phyloP scores from a whole-genome alignment of 1,140 invertebrate species.

The Sinella curviseta region DNA sequence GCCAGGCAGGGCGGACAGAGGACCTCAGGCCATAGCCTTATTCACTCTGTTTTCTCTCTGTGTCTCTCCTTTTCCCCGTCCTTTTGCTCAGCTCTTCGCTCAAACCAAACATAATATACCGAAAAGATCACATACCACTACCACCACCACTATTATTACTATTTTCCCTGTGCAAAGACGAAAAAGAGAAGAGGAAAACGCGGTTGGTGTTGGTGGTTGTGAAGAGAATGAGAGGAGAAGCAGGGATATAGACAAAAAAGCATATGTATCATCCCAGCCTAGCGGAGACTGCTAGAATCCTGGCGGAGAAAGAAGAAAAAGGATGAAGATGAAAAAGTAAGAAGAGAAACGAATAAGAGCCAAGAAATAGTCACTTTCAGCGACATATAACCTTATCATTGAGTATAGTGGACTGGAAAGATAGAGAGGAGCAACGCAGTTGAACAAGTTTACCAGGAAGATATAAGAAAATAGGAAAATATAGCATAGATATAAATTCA shows the following conservation, averaged over 20 bases:
- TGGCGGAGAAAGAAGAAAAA: not conserved
- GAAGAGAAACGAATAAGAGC: not conserved
- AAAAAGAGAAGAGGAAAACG: not conserved
- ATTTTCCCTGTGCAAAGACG: not conserved
- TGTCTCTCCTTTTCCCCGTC: no score
- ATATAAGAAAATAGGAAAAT: not conserved
- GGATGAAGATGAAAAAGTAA: not conserved
- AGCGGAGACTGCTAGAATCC: not conserved
- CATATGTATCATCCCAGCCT: not conserved
- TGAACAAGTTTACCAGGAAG: no score
- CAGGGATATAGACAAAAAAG: not conserved
- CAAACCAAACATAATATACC: not conserved
- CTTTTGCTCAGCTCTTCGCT: not conserved
- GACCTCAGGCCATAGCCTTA: slow-evolving; percentile 1
- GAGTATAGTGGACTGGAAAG: no score
- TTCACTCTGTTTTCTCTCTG: not conserved
- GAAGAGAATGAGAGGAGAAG: not conserved
- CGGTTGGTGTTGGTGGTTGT: not conserved
- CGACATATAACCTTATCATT: not conserved
- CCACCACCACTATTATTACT: not conserved
- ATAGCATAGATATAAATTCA: not conserved
- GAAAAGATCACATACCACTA: not conserved
- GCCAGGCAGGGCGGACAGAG: not conserved
- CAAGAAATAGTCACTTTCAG: slow-evolving; percentile 12
- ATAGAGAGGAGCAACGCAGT: no score